Evolutionary conservation across 2,113 vertebrate genomes (phyloP), one percentile per base, ranked within the genome.

Genomic region (Hystrix brachyura): DNA sequence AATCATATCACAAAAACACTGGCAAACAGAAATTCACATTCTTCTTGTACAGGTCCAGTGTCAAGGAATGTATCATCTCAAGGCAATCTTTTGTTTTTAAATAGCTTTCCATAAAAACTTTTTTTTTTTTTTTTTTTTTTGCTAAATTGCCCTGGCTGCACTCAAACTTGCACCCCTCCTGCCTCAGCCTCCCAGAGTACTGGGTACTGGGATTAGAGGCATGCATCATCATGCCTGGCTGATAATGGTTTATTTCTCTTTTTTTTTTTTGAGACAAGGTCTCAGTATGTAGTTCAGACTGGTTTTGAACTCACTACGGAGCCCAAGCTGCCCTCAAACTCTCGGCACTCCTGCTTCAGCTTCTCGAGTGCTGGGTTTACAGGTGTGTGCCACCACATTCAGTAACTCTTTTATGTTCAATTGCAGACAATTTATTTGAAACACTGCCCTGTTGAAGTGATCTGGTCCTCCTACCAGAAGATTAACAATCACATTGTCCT

Each of bases 21-120:
- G 59, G 55, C 59, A 60, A 82, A 67, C 10, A 89, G 57, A 51
- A 48, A 92, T 89, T 76, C 21, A 95, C 81, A 15, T 94, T 69
- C 9, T 90, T 9, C 43, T 91, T 79, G 9, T 29, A 13, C 3
- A 25, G 62, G 11, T 74, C 25, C 38, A 91, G 38, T 9, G 14
- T 94, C n/a, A 94, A 87, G 46, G 25, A 82, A 90, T 14, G 12
- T 17, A 79, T 55, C 69, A n/a, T 79, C 62, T 65, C 18, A 85
- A 81, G 29, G 43, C 64, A 85, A 81, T 79, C 21, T 64, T 38
- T 78, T 82, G 80, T 57, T 74, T 18, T 15, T 12, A 46, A 93
- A 84, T 15, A 62, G 38, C 38, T 91, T 53, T 90, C 74, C 86
- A 67, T 53, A n/a, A 69, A 92, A 87, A 90, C 8, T 15, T 57